A percentile compares a stretch with the other conserved stretches of the same genome.
phyloP scores from a whole-genome alignment of 1,140 invertebrate species.

The Metaphire vulgaris region DNA sequence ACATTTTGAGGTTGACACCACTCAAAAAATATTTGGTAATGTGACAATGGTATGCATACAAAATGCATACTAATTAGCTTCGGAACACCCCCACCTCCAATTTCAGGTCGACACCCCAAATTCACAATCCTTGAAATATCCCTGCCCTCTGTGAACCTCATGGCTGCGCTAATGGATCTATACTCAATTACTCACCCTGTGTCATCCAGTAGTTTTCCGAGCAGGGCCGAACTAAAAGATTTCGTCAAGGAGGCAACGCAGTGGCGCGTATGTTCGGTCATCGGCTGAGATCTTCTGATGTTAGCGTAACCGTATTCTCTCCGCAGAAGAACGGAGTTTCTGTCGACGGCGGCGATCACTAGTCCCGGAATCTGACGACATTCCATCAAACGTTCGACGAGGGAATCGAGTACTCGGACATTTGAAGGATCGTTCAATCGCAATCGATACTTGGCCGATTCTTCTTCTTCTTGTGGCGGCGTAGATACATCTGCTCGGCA shows the following conservation, averaged over 20 bases:
- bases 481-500: not conserved
- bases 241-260: not conserved
- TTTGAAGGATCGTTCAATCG: not conserved
- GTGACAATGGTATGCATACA: too few relatives aligned
- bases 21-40: too few relatives aligned
- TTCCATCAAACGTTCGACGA: not conserved
- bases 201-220: not conserved
- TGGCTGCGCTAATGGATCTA: too few relatives aligned
- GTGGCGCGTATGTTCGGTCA: not conserved
- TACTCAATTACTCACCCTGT: not conserved
- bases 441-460: not conserved
- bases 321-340: not conserved
- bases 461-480: not conserved
- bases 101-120: too few relatives aligned
- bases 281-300: not conserved
- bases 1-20: too few relatives aligned
- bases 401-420: not conserved
- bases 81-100: too few relatives aligned
- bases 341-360: not conserved
- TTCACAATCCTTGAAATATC: too few relatives aligned
- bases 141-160: too few relatives aligned
- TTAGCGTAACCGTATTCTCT: not conserved
- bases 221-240: not conserved
- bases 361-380: not conserved
- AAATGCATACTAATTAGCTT: too few relatives aligned